Conservation (phyloP, 2,888 invertebrate genomes). For the Ectemnius lituratus region DNA sequence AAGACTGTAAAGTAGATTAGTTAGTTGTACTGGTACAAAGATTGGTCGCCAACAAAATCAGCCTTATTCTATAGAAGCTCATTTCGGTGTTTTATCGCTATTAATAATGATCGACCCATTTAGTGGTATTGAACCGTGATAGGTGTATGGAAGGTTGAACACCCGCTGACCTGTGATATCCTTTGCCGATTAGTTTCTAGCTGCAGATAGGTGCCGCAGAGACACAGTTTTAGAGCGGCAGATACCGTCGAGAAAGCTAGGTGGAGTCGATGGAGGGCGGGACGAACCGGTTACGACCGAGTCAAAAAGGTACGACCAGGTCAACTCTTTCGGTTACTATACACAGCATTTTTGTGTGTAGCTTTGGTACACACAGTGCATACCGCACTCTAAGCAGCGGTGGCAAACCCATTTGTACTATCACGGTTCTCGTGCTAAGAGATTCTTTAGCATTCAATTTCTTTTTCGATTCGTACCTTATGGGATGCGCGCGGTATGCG, state of each 20-base stretch:
- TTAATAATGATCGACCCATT: constrained; percentile 60
- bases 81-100: constrained; percentile 50
- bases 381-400: constrained; percentile 24
- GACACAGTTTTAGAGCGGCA: constrained; percentile 64
- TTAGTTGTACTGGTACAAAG: neutral
- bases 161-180: constrained; percentile 70
- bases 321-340: constrained; percentile 51
- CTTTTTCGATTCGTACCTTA: constrained; percentile 56
- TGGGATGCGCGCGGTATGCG: constrained; percentile 67
- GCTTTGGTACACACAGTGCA: constrained; percentile 34
- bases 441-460: constrained; percentile 32
- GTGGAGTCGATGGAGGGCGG: constrained; percentile 47
- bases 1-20: neutral
- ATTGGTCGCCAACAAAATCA: neutral
- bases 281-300: constrained; percentile 61
- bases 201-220: constrained; percentile 60
- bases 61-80: neutral
- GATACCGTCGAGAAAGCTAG: constrained; percentile 57
- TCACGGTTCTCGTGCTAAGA: constrained; percentile 17
- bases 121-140: constrained; percentile 60
- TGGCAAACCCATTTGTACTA: constrained; percentile 18
- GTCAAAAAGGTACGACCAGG: constrained; percentile 59
- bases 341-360: constrained; percentile 48
- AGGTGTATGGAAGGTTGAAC: constrained; percentile 68
- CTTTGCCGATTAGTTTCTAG: constrained; percentile 70